Evolutionary conservation across 1,140 invertebrate species (phyloP), one percentile per base, ranked within the genome.

Genomic region (Cepaea nemoralis): DNA sequence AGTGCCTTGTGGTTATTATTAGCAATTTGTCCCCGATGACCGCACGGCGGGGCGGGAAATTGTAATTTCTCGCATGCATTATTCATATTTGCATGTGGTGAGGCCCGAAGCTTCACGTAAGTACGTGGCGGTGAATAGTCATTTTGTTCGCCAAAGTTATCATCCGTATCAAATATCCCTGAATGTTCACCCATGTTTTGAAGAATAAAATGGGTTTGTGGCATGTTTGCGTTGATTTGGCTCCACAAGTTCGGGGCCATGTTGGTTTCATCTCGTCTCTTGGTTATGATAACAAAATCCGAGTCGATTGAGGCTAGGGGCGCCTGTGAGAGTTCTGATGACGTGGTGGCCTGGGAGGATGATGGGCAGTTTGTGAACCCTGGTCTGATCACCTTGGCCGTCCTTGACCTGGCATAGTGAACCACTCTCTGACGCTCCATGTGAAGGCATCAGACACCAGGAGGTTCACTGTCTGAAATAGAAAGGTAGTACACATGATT

Each of bases 361-460:
- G 6, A 5, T 10, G 2, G 2, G 12, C 59, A 27, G 22, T 31
- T 63, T 31, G 59, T 31, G 33, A 27, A 22, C 3, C 59, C 59
- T 31, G 59, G 59, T 63, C 27, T 5, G 6, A 63, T n/a, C 0
- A 63, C 59, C 22, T 31, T 63, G 6, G 59, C 59, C 27, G 59
- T 63, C 33, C 27, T 63, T 63, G n/a, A 31, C 27, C 33, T 63
- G 2, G 59, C 59, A 31, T 31, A 63, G 22, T 63, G 59, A 31
- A 63, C 59, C 59, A 63, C 59, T 63, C 59, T 27, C 59, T 63
- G 59, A 10, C 59, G 59, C 59, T 63, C 59, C 59, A 63, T 63
- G 27, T 6, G 27, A 27, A 16, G 2, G 10, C 59, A 63, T 55
- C 22, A 45, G 42, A 45, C 42, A 16, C n/a, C n/a, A 22, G 50